phyloP scores from a whole-genome alignment of 1,140 invertebrate species.

The Hycleus phaleratus region DNA sequence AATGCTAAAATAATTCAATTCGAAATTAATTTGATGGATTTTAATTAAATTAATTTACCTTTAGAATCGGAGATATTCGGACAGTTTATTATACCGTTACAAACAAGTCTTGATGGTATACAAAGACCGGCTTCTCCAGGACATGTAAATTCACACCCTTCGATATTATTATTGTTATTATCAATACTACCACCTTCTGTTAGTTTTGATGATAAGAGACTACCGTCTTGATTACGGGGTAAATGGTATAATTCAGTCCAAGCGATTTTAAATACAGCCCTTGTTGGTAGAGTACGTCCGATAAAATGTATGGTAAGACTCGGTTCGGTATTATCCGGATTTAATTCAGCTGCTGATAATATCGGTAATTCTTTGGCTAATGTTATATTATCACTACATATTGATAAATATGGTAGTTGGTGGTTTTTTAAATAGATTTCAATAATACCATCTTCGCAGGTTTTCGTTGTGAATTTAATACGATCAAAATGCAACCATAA shows the following conservation, averaged over 20 bases:
- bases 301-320: slow-evolving; percentile 38
- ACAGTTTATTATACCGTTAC: slow-evolving; percentile 82
- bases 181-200: slow-evolving; percentile 50
- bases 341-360: slow-evolving; percentile 64
- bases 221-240: slow-evolving; percentile 71
- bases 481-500: slow-evolving; percentile 81
- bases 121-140: slow-evolving; percentile 73
- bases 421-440: slow-evolving; percentile 67
- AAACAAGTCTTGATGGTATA: slow-evolving; percentile 70
- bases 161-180: slow-evolving; percentile 34
- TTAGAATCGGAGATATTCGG: slow-evolving; percentile 50
- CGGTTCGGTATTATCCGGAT: slow-evolving; percentile 53
- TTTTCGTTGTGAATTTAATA: slow-evolving; percentile 69
- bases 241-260: slow-evolving; percentile 86
- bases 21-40: slow-evolving; percentile 46
- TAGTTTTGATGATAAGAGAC: slow-evolving; percentile 62
- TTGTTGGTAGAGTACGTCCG: slow-evolving; percentile 59
- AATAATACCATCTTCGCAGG: slow-evolving; percentile 76
- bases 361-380: slow-evolving; percentile 68
- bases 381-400: slow-evolving; percentile 77
- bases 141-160: slow-evolving; percentile 71
- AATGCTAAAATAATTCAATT: slow-evolving; percentile 42
- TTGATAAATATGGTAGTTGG: slow-evolving; percentile 61
- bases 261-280: slow-evolving; percentile 75
- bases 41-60: slow-evolving; percentile 24